These are phyloP conservation scores for Drosophila ustulata DNA, from an alignment of 2,888 invertebrate species.

Conservation along the genomic window DNA sequence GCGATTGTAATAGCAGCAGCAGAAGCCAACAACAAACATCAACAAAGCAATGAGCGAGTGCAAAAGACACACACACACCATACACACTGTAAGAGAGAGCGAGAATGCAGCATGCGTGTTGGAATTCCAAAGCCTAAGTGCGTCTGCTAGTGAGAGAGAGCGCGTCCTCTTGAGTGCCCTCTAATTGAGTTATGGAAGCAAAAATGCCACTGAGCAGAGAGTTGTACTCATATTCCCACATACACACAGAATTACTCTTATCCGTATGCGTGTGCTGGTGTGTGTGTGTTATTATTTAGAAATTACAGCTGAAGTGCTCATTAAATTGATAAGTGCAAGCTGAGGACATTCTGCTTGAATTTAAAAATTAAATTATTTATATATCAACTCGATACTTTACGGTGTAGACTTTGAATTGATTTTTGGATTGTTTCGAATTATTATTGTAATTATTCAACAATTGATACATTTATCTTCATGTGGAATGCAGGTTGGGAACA, in stretches of 20 bases:
- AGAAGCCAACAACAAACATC: constrained; percentile 25
- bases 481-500: too few relatives aligned
- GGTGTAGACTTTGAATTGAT: background rate
- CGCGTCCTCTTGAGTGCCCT: constrained; percentile 24
- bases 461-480: background rate
- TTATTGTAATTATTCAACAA: too few relatives aligned
- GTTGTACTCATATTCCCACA: background rate
- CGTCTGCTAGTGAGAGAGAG: constrained; percentile 2
- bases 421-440: background rate
- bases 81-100: constrained; percentile 11
- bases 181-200: constrained; percentile 42
- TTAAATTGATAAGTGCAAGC: background rate
- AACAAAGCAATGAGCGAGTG: constrained; percentile 10
- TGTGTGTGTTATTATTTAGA: constrained; percentile 8
- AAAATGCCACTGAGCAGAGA: constrained; percentile 27
- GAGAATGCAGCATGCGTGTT: constrained; percentile 16
- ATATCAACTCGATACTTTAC: background rate
- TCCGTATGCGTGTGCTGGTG: constrained; percentile 1
- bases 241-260: constrained; percentile 1
- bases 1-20: constrained; percentile 46
- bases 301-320: constrained; percentile 14
- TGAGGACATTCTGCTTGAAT: background rate
- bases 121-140: constrained; percentile 12
- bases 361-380: background rate
- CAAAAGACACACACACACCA: background rate